Percentiles rank a stretch among this genome's conserved stretches.
These are phyloP conservation scores for Smithornis capensis DNA, from an alignment of 2,113 vertebrate genomes.

Conservation along the genomic window DNA sequence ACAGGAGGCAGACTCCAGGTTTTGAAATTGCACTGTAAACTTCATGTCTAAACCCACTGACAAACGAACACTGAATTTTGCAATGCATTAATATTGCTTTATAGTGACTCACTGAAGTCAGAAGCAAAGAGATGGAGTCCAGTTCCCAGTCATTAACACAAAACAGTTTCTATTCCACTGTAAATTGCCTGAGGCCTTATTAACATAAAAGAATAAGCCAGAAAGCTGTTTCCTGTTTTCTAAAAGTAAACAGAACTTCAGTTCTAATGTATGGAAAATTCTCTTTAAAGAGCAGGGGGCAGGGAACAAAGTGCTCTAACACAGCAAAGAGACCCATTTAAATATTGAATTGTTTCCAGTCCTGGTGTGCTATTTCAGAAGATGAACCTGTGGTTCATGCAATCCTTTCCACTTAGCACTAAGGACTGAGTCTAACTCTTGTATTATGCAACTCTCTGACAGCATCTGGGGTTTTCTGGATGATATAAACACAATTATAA, in stretches of 20 bases:
- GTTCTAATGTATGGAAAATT: neutral
- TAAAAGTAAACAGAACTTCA: constrained; percentile 15
- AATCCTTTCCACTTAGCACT: neutral
- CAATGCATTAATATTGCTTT: neutral
- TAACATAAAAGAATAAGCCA: neutral
- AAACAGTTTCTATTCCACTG: neutral
- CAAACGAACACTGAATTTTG: neutral
- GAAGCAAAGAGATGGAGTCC: neutral
- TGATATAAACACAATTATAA: neutral
- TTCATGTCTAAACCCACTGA: neutral
- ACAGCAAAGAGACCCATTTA: neutral
- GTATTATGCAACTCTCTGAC: neutral
- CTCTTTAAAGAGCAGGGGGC: neutral
- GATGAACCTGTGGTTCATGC: neutral
- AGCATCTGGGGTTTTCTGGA: neutral
- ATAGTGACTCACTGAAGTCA: neutral
- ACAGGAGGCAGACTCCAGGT: neutral
- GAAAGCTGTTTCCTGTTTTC: constrained; percentile 20
- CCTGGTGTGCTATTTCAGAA: neutral
- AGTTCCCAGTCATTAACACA: neutral
- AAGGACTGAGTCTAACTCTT: neutral
- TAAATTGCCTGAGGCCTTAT: neutral
- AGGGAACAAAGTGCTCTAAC: neutral
- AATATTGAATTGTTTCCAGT: neutral
- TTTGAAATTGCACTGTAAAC: neutral